These are phyloP conservation scores for Drosophila jambulina DNA, from an alignment of 1,140 invertebrate species.

Conservation along the genomic window DNA sequence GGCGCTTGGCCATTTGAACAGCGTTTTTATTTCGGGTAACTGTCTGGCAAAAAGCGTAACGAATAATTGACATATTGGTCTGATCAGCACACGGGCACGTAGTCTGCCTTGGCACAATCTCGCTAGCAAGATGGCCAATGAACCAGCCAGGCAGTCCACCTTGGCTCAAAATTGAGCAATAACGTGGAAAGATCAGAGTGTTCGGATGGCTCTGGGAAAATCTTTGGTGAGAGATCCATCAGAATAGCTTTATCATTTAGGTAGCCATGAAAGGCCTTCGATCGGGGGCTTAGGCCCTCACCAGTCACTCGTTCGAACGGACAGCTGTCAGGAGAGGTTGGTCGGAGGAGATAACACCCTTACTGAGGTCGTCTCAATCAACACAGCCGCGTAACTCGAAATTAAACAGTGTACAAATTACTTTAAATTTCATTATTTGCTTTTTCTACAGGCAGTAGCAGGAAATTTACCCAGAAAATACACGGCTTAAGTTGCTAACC, in stretches of 20 bases:
- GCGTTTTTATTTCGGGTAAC: constrained; percentile 48
- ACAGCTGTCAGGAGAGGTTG: constrained; percentile 22
- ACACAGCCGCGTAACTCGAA: neutral
- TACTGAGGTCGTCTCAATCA: constrained; percentile 5
- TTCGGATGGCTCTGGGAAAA: constrained; percentile 1
- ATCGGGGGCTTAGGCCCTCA: neutral
- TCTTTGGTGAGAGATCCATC: neutral
- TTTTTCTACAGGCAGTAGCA: constrained; percentile 10
- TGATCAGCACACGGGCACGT: constrained; percentile 28
- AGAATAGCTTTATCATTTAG: constrained; percentile 14
- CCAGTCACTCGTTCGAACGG: constrained; percentile 6
- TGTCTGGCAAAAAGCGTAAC: constrained; percentile 55
- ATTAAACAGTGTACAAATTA: constrained; percentile 33
- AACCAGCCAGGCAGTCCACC: constrained; percentile 30
- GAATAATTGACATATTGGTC: constrained; percentile 72
- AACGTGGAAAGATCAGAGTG: constrained; percentile 5
- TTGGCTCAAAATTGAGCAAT: constrained; percentile 33
- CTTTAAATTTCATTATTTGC: constrained; percentile 16
- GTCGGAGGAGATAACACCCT: constrained; percentile 20
- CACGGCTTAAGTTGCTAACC: constrained; percentile 39
- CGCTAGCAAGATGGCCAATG: constrained; percentile 35
- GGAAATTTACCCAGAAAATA: constrained; percentile 31
- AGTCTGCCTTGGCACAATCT: constrained; percentile 41
- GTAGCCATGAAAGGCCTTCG: constrained; percentile 5
- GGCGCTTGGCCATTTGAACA: constrained; percentile 43